Conservation (phyloP, 2,797 vertebrate genomes). For the Betta splendens region DNA sequence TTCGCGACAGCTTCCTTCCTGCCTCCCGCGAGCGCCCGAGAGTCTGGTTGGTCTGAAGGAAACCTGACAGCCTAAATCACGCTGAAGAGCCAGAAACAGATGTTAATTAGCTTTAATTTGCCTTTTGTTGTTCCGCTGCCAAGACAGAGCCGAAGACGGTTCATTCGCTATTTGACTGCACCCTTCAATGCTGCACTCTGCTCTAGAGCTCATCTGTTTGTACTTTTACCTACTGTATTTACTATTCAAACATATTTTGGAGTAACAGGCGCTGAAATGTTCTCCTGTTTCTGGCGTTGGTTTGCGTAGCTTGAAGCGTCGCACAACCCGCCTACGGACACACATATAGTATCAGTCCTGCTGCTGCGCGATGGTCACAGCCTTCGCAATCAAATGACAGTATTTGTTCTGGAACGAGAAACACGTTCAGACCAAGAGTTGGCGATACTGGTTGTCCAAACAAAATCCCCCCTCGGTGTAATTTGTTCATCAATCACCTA, state of each 20-base stretch:
- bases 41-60: constrained; percentile 64
- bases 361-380: too few species aligned
- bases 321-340: too few species aligned
- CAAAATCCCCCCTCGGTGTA: too few species aligned
- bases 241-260: background rate
- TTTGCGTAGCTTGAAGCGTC: too few species aligned
- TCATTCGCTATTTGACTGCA: constrained; percentile 40
- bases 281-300: constrained; percentile 3
- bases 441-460: too few species aligned
- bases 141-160: constrained; percentile 53
- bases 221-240: too few species aligned
- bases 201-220: constrained; percentile 4
- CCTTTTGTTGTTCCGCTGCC: constrained; percentile 74
- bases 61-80: constrained; percentile 74
- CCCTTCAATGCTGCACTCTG: constrained; percentile 24
- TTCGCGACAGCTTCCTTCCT: constrained; percentile 69
- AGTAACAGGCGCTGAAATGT: background rate
- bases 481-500: too few species aligned
- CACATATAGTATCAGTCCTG: too few species aligned
- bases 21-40: constrained; percentile 64
- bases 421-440: too few species aligned
- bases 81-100: constrained; percentile 73
- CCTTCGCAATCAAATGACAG: too few species aligned
- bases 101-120: constrained; percentile 81
- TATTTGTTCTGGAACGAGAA: too few species aligned